phyloP scores from a whole-genome alignment of 2,113 vertebrate genomes.

The Misgurnus anguillicaudatus region DNA sequence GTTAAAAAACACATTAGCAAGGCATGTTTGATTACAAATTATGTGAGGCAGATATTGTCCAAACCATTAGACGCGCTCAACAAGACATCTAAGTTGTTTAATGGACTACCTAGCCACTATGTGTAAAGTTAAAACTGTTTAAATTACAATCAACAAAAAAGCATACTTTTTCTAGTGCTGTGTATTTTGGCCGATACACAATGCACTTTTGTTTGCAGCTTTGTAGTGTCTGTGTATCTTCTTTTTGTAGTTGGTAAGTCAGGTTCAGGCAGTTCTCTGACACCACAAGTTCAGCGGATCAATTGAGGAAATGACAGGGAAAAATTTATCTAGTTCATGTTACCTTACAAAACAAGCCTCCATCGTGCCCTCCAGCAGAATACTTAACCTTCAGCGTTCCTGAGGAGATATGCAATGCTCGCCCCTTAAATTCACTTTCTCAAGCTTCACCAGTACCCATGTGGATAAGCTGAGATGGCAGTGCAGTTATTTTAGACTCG shows the following conservation, averaged over 20 bases:
- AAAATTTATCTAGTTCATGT: background rate
- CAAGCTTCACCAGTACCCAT: background rate
- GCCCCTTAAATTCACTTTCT: background rate
- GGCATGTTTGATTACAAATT: conserved; percentile 47
- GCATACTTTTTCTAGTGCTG: too few relatives aligned
- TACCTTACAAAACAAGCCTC: background rate
- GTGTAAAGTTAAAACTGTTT: too few relatives aligned
- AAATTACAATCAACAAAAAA: too few relatives aligned
- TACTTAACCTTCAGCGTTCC: background rate
- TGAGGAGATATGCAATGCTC: background rate
- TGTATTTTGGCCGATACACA: too few relatives aligned
- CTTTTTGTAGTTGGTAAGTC: background rate
- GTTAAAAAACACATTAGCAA: conserved; percentile 20
- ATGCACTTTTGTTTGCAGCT: too few relatives aligned
- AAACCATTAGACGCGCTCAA: conserved; percentile 13
- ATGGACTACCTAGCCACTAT: too few relatives aligned
- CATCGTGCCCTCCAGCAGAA: background rate
- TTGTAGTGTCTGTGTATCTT: background rate
- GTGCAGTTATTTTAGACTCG: background rate
- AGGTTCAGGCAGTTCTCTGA: background rate
- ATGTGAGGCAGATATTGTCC: conserved; percentile 29
- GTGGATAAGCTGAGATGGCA: background rate
- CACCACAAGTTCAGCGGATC: background rate
- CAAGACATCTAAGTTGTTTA: conserved; percentile 4
- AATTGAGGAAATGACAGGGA: background rate